Conservation (phyloP, 2,113 vertebrate species). For the Stegostoma tigrinum region DNA sequence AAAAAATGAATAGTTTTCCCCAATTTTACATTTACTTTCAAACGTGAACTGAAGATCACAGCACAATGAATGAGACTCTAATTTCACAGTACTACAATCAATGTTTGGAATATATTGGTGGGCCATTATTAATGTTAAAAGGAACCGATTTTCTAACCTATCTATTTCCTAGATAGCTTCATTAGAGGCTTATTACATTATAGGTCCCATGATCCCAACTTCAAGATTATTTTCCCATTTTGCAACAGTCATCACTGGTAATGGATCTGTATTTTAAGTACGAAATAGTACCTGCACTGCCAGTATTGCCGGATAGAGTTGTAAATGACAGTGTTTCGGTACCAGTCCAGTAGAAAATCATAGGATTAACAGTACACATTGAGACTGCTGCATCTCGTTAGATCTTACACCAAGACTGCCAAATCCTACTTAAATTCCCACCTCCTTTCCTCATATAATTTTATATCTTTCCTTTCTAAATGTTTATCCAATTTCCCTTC, state of each 20-base stretch:
- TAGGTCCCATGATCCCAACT: not conserved
- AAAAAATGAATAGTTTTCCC: not conserved
- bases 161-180: not conserved
- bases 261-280: not conserved
- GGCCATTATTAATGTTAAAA: not conserved
- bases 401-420: not conserved
- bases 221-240: conserved; percentile 14
- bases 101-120: not conserved
- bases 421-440: not conserved
- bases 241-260: not conserved
- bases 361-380: not conserved
- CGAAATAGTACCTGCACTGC: not conserved
- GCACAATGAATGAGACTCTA: not conserved
- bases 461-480: not conserved
- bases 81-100: conserved; percentile 4
- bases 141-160: not conserved
- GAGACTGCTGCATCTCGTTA: not conserved
- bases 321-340: not conserved
- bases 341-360: not conserved
- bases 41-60: not conserved
- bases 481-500: not conserved
- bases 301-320: not conserved
- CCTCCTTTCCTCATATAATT: not conserved
- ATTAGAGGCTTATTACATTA: not conserved
- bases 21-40: not conserved